Percentiles rank a stretch among this genome's conserved stretches.
phyloP scores from a whole-genome alignment of 1,140 invertebrate species.

The Bombus ignitus region DNA sequence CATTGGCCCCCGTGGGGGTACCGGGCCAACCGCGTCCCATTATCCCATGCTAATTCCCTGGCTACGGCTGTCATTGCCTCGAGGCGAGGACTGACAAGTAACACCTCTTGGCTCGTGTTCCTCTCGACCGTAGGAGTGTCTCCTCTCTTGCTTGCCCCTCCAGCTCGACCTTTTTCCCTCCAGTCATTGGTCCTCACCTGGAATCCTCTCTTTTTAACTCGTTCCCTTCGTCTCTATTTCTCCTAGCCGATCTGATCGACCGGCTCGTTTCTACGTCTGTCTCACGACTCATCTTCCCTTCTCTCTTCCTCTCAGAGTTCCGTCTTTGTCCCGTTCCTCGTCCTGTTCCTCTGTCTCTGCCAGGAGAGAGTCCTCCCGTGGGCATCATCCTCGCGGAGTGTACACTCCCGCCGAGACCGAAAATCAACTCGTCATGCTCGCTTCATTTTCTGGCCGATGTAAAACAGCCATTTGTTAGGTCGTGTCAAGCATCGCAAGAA shows the following conservation, averaged over 20 bases:
- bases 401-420: slow-evolving; percentile 72
- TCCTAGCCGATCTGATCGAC: slow-evolving; percentile 18
- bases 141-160: slow-evolving; percentile 64
- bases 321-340: neutral
- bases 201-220: slow-evolving; percentile 53
- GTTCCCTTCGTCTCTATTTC: slow-evolving; percentile 37
- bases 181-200: slow-evolving; percentile 61
- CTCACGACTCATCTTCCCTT: neutral
- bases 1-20: slow-evolving; percentile 77
- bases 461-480: slow-evolving; percentile 83
- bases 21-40: slow-evolving; percentile 78
- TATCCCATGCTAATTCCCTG: slow-evolving; percentile 83
- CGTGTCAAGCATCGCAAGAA: slow-evolving; percentile 77
- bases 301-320: neutral
- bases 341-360: neutral
- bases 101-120: slow-evolving; percentile 80
- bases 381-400: slow-evolving; percentile 16
- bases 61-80: slow-evolving; percentile 82
- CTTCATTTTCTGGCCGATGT: slow-evolving; percentile 82
- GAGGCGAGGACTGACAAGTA: slow-evolving; percentile 81
- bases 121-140: slow-evolving; percentile 78
- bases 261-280: slow-evolving; percentile 28
- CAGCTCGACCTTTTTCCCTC: slow-evolving; percentile 42
- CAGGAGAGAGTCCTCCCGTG: slow-evolving; percentile 7
- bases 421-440: slow-evolving; percentile 83